These are phyloP conservation scores for Eurypyga helias DNA, from an alignment of 2,113 vertebrate species.

Conservation along the genomic window DNA sequence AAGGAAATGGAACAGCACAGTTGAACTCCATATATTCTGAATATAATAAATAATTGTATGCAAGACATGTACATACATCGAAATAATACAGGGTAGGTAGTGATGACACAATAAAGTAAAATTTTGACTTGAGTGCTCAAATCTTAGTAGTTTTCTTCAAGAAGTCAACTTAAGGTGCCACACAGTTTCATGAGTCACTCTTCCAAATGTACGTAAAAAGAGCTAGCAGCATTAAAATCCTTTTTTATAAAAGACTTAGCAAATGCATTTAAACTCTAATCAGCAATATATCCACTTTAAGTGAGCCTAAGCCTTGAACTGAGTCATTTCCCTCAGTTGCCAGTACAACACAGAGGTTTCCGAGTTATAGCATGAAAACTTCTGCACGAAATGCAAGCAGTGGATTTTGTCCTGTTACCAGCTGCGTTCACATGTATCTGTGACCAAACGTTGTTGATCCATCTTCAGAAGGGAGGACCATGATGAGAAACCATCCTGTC, in stretches of 20 bases:
- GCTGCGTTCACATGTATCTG: neutral
- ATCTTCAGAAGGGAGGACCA: neutral
- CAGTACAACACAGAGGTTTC: neutral
- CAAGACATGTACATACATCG: neutral
- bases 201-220: neutral
- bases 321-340: neutral
- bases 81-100: neutral
- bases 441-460: neutral
- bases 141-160: neutral
- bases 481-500: neutral
- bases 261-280: neutral
- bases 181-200: neutral
- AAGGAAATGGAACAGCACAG: neutral
- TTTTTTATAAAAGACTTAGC: neutral
- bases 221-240: neutral
- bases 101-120: neutral
- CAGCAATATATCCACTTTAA: neutral
- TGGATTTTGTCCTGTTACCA: neutral
- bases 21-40: too few relatives aligned
- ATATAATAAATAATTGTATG: too few relatives aligned
- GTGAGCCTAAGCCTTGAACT: neutral
- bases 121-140: neutral
- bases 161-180: neutral
- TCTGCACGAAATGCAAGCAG: accelerated
- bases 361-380: neutral